Evolutionary conservation across 2,888 invertebrate species (phyloP).

Genomic region (Xestia xanthographa): DNA sequence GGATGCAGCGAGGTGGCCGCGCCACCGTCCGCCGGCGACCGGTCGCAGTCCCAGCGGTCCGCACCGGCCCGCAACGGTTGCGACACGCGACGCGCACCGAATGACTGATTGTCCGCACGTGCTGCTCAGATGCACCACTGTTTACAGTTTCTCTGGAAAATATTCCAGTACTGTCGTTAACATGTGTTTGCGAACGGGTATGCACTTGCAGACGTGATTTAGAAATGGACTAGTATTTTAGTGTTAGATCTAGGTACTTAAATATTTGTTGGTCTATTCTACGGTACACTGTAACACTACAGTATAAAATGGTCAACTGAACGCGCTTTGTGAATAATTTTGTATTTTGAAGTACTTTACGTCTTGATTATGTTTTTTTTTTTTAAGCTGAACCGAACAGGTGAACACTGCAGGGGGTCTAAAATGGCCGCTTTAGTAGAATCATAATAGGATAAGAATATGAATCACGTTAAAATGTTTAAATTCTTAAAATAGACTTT

Average conservation of each 20-base stretch:
- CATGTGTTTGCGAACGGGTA: constrained; percentile 37
- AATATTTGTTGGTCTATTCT: background rate
- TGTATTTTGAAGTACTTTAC: background rate
- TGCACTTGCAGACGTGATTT: constrained; percentile 45
- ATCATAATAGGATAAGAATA: too few species aligned
- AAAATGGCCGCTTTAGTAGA: too few species aligned
- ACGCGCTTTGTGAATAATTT: too few species aligned
- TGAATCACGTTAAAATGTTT: too few species aligned
- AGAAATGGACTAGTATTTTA: constrained; percentile 3
- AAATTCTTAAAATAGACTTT: too few species aligned
- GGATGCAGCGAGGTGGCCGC: constrained; percentile 67
- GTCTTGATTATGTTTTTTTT: background rate
- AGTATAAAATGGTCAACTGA: background rate
- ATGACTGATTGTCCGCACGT: constrained; percentile 78
- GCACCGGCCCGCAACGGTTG: constrained; percentile 39
- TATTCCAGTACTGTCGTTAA: constrained; percentile 46
- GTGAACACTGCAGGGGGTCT: too few species aligned
- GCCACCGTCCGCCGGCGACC: constrained; percentile 40
- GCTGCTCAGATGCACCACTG: constrained; percentile 65
- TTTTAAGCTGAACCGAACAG: background rate
- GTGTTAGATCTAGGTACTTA: background rate
- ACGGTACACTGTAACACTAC: too few species aligned
- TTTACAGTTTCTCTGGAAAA: constrained; percentile 54
- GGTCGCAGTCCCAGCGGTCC: constrained; percentile 33
- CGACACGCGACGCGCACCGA: constrained; percentile 70